Evolutionary conservation across 2,113 vertebrate species (phyloP), one percentile per base, ranked within the genome.

Genomic region (Vimba vimba): DNA sequence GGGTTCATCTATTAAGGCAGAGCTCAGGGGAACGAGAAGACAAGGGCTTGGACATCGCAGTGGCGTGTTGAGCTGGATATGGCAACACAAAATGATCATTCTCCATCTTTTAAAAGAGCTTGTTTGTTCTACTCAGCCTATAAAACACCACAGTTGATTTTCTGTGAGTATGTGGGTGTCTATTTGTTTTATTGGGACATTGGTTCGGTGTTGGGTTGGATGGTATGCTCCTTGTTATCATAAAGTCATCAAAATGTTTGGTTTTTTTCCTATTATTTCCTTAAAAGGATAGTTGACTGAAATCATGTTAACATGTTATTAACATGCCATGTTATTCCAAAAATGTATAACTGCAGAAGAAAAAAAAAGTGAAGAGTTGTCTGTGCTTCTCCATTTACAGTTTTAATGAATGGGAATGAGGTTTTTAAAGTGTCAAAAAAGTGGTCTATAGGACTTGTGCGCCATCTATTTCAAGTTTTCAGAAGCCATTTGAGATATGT

Each of bases 1-100:
- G 93, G 91, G 91, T 94, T 95, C 93, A 95, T 94, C 93, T 94
- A 94, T 94, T 94, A 94, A 91, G 93, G 87, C 90, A 88, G 85
- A 92, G 89, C 91, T 93, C 92, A 88, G 89, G 90, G 30, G 68
- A 83, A 66, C 3, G 52, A 64, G 25, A 45, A 83, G 81, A 83
- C 81, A 83, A 55, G 81, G 50, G 66, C 50, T 19, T 73, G 43
- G 85, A n/a, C 79, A 76, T 79, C 27, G 36, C 33, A 64, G 71
- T 13, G 8, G 69, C 45, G 27, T 80, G 85, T 64, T 57, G 39
- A 30, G 45, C 39, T 47, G 33, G 86, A 57, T 74, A 59, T 15
- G 57, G 87, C 84, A 74, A 62, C 64, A 81, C 55, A 79, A 36
- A 64, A 75, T 71, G 74, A 84, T 84, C 85, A 80, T 75, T 62